A percentile compares a stretch with the other conserved stretches of the same genome.
Evolutionary conservation across 1,140 invertebrate species (phyloP).

Genomic region (Atta cephalotes): DNA sequence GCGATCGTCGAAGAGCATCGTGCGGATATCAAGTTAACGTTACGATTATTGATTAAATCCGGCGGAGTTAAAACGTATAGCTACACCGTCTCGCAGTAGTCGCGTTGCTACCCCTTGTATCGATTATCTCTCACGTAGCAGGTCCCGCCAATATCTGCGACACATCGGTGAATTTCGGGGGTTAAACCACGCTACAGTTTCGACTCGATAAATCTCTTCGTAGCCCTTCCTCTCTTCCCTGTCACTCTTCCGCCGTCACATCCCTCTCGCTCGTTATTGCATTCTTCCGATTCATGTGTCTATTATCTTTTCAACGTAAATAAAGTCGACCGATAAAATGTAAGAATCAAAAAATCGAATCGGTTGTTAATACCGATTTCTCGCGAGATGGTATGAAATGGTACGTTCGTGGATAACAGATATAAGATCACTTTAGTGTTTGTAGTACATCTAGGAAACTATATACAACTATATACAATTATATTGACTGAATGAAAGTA

Average conservation of each 20-base stretch:
- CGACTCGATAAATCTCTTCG: slow-evolving; percentile 54
- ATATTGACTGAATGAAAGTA: neutral
- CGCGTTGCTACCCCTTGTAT: slow-evolving; percentile 66
- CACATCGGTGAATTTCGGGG: slow-evolving; percentile 59
- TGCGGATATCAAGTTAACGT: slow-evolving; percentile 60
- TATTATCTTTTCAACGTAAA: slow-evolving; percentile 41
- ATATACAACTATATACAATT: no score
- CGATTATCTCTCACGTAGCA: slow-evolving; percentile 67
- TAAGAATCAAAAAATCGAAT: slow-evolving; percentile 6
- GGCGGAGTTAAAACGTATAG: slow-evolving; percentile 63
- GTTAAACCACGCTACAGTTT: slow-evolving; percentile 61
- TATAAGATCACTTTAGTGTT: neutral
- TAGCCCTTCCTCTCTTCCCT: neutral
- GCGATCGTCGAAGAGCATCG: slow-evolving; percentile 38
- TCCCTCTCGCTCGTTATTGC: slow-evolving; percentile 32
- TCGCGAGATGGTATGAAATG: neutral
- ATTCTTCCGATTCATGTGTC: slow-evolving; percentile 43
- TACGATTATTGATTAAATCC: slow-evolving; percentile 68
- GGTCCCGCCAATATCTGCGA: slow-evolving; percentile 60
- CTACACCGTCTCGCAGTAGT: slow-evolving; percentile 61
- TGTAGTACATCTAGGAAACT: neutral
- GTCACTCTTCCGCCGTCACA: neutral
- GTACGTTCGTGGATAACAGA: neutral
- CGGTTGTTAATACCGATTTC: neutral
- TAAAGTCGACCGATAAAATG: slow-evolving; percentile 8